A percentile compares a stretch with the other conserved stretches of the same genome.
These are phyloP conservation scores for Catharus fuscescens DNA, from an alignment of 2,113 vertebrate species.

Conservation along the genomic window DNA sequence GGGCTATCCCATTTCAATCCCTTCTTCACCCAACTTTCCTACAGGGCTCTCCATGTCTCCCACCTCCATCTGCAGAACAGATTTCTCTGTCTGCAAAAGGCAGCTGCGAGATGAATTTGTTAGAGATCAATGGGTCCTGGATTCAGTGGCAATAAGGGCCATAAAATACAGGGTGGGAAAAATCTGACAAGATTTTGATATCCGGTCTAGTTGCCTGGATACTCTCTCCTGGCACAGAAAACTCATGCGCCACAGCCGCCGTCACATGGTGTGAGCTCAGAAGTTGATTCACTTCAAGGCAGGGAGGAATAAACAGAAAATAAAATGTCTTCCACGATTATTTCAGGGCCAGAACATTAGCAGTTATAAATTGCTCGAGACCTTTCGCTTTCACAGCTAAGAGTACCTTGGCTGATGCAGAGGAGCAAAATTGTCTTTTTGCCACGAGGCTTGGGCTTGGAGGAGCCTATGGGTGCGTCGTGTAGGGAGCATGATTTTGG, in stretches of 20 bases:
- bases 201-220: constrained; percentile 68
- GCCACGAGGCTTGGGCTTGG: not conserved
- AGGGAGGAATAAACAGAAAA: constrained; percentile 56
- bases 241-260: not conserved
- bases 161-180: constrained; percentile 28
- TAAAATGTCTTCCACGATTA: not conserved
- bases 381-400: constrained; percentile 30
- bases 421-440: not conserved
- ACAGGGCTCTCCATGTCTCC: fast-evolving
- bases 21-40: not conserved
- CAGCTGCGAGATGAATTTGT: not conserved
- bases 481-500: constrained; percentile 39
- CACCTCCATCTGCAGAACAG: not conserved
- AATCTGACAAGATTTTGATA: constrained; percentile 42
- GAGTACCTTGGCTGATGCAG: constrained; percentile 1
- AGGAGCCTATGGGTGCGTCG: not conserved
- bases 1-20: not conserved
- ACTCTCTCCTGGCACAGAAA: constrained; percentile 46
- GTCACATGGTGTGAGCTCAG: constrained; percentile 49
- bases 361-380: constrained; percentile 15
- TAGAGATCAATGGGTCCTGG: not conserved
- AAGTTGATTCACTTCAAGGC: constrained; percentile 61
- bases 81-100: not conserved
- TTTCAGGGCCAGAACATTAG: constrained; percentile 9
- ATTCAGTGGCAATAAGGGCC: constrained; percentile 18